Base-by-base conservation (phyloP, 2,797 vertebrate genomes). In the Sebastes cheni region DNA sequence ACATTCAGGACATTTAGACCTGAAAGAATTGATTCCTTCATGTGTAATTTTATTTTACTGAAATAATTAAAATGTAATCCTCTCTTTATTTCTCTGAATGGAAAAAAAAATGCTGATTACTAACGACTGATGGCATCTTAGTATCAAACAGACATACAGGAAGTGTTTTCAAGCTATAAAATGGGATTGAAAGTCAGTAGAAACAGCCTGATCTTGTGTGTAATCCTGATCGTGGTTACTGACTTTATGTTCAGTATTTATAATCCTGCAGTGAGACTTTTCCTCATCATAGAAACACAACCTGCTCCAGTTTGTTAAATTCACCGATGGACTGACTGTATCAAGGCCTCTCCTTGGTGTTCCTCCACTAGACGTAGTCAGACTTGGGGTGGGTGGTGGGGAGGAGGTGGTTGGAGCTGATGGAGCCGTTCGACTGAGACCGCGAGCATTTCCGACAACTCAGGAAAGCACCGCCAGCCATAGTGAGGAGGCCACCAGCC, bases 391-490 rank as follows among this genome's bases (percentile, higher is more conserved):
- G 92, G 39, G 93, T 91, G 32, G 88, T 83, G 12, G 85, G 13
- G 27, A 86, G 68, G 55, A 82, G 61, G 2, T 88, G 81, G 72
- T 77, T 89, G 75, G 61, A 80, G n/a, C 46, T 82, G 16, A 27
- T 46, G 29, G 82, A 85, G 8, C 32, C 69, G 0, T 46, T 29
- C 1, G 84, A 58, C 2, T 8, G n/a, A 0, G 93, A 67, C 90
- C 88, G 16, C 0, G 60, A 91, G 86, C 96, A 95, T 87, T 95
- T 91, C 30, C 95, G 96, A 52, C 95, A 97, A 82, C 95, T 95
- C 59, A 99, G 94, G 84, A 98, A 95, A 69, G 87, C 69, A 0
- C 98, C 98, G 1, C 98, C 98, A 4, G 96, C 80, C 8, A 97
- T 79, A 29, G 92, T 95, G 86, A 98, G 93, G 75, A 97, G 85